Evolutionary conservation across 2,797 vertebrate species (phyloP).

Genomic region (Atherinosoma microstoma): DNA sequence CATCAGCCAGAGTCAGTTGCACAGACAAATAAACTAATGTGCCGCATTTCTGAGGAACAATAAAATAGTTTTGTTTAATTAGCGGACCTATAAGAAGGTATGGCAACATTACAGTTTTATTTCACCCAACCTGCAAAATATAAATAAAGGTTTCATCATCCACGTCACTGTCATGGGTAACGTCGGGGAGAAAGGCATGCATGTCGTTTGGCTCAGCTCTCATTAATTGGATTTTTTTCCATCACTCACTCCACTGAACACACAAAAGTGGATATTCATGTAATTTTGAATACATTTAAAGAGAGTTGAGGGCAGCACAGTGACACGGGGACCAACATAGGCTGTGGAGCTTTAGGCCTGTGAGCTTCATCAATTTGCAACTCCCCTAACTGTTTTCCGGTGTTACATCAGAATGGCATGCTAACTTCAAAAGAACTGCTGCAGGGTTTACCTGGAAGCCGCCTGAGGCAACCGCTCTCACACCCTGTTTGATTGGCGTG

Average conservation of each 20-base stretch:
- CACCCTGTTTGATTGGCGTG: conserved; percentile 70
- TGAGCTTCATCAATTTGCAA: conserved; percentile 58
- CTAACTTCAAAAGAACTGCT: conserved; percentile 72
- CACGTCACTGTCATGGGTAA: conserved; percentile 46
- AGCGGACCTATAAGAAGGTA: conserved; percentile 18
- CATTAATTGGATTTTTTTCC: conserved; percentile 61
- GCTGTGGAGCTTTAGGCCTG: conserved; percentile 22
- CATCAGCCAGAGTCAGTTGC: conserved; percentile 1
- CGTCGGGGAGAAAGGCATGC: conserved; percentile 29
- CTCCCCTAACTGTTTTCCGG: conserved; percentile 52
- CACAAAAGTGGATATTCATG: conserved; percentile 32
- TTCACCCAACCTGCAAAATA: conserved; percentile 30
- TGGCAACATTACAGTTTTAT: conserved; percentile 13
- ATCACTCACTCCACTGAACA: conserved; percentile 42
- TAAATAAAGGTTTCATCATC: conserved; percentile 65
- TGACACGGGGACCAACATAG: conserved; percentile 9
- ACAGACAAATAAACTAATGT: conserved; percentile 21
- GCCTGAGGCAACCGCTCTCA: conserved; percentile 76
- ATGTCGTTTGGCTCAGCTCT: conserved; percentile 48
- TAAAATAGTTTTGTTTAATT: conserved; percentile 19
- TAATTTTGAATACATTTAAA: conserved; percentile 49
- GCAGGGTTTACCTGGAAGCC: conserved; percentile 76
- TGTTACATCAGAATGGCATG: conserved; percentile 68
- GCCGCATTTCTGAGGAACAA: conserved; percentile 1
- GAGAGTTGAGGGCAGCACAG: conserved; percentile 9